Conservation (phyloP, 2,888 invertebrate species). For the Ophonus ardosiacus region DNA sequence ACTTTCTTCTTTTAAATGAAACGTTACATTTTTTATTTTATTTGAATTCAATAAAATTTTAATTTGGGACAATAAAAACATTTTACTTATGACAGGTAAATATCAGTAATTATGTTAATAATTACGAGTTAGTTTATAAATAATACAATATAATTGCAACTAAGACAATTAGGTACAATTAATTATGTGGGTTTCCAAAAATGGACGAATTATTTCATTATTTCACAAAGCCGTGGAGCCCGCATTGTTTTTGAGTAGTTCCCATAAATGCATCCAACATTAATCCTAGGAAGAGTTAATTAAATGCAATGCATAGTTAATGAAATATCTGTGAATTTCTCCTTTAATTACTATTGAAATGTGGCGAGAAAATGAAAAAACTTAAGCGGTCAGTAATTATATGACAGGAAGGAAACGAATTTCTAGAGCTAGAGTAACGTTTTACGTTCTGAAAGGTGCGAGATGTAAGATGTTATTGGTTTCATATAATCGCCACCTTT, state of each 20-base stretch:
- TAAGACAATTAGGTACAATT: background rate
- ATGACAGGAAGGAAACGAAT: slow-evolving; percentile 3
- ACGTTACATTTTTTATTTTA: too few relatives aligned
- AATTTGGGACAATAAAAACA: too few relatives aligned
- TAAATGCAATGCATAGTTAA: background rate
- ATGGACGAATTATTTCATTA: background rate
- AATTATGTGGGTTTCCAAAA: slow-evolving; percentile 15
- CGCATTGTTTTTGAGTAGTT: background rate
- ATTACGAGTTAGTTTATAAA: background rate
- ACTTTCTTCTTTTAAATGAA: too few relatives aligned
- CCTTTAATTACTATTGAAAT: slow-evolving; percentile 8
- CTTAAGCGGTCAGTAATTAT: background rate
- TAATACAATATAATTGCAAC: background rate
- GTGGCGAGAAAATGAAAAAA: background rate
- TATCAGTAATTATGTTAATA: background rate
- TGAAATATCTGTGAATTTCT: background rate
- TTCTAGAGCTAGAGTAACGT: background rate
- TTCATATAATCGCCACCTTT: slow-evolving; percentile 13
- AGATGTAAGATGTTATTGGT: background rate
- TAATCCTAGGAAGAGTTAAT: slow-evolving; percentile 8
- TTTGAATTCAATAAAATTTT: too few relatives aligned
- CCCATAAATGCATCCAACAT: background rate
- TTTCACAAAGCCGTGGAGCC: background rate
- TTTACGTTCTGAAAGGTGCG: background rate
- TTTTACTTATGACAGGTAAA: too few relatives aligned